Base-by-base conservation (phyloP, 92 coral and sea anemone genomes). In the Meandrina meandrites region DNA sequence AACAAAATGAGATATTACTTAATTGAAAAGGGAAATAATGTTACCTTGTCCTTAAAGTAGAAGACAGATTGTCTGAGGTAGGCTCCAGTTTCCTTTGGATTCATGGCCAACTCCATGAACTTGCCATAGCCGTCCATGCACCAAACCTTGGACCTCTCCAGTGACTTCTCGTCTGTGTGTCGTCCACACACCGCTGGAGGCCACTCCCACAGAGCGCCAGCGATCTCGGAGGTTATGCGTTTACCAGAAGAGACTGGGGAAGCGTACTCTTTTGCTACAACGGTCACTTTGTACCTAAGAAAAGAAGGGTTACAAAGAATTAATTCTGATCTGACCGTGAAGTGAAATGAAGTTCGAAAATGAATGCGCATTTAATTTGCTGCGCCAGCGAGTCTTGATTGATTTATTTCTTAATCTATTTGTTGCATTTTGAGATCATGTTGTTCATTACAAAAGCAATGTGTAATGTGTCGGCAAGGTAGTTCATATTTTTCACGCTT, bases 131-230 rank as follows among this genome's bases (percentile, higher is more conserved):
- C 45, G 75, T 85, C 88, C 88, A 85, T 85, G 22, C 88, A 85
- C 88, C 88, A 85, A 31, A 85, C 88, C 82, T 85, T 85, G 82
- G 82, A 76, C 28, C 82, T 75, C 67, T 85, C 88, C 81, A 85
- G 82, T 48, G 88, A 85, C 88, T 76, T 76, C 35, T 76, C 81
- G 45, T 85, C 81, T 53, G 76, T 85, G 88, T 85, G 88, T 28
- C 88, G 81, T 77, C 88, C 88, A 42, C 88, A 85, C n/a, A 85
- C 88, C 74, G 88, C 88, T 27, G 88, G 88, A 58, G 88, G 88
- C 88, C 88, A 85, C 34, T 85, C 88, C 88, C 88, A 85, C 82
- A 85, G 64, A 60, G 88, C 88, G 57, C 88, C 88, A 22, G 88
- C 88, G 81, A 85, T 85, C 88, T 85, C 88, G 57, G 88, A 85